A percentile compares a stretch with the other conserved stretches of the same genome.
phyloP scores from a whole-genome alignment of 2,888 invertebrate genomes.

The Drosophila subquinaria region DNA sequence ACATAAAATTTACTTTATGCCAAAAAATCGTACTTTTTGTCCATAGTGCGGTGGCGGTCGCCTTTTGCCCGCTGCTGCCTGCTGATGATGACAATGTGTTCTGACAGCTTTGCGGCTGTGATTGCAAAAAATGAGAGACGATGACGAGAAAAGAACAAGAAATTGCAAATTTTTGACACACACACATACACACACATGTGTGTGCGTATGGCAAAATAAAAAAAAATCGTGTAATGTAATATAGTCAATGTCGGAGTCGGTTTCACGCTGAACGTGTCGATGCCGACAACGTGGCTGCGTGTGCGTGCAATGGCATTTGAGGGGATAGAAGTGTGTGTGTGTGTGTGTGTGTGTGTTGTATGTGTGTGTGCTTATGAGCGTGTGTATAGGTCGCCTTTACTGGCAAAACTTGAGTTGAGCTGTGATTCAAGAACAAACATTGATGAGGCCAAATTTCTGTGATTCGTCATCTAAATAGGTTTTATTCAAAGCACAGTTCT shows the following conservation, averaged over 20 bases:
- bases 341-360: neutral
- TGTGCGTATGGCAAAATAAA: slow-evolving; percentile 11
- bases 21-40: too few relatives aligned
- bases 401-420: slow-evolving; percentile 41
- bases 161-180: slow-evolving; percentile 69
- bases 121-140: slow-evolving; percentile 81
- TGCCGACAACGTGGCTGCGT: slow-evolving; percentile 21
- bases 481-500: slow-evolving; percentile 47
- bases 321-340: neutral
- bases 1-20: too few relatives aligned
- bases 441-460: slow-evolving; percentile 82
- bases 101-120: slow-evolving; percentile 77
- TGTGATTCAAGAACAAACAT: slow-evolving; percentile 70
- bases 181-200: slow-evolving; percentile 9
- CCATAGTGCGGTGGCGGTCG: slow-evolving; percentile 3
- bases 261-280: slow-evolving; percentile 55
- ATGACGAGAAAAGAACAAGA: slow-evolving; percentile 75
- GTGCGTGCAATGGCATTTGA: slow-evolving; percentile 15
- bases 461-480: slow-evolving; percentile 81
- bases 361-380: neutral
- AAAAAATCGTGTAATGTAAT: slow-evolving; percentile 71
- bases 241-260: slow-evolving; percentile 62
- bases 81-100: slow-evolving; percentile 79
- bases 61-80: slow-evolving; percentile 25
- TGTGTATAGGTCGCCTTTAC: neutral